A percentile compares a stretch with the other conserved stretches of the same genome.
Conservation (phyloP, 2,113 vertebrate species). For the Mellivora capensis region DNA sequence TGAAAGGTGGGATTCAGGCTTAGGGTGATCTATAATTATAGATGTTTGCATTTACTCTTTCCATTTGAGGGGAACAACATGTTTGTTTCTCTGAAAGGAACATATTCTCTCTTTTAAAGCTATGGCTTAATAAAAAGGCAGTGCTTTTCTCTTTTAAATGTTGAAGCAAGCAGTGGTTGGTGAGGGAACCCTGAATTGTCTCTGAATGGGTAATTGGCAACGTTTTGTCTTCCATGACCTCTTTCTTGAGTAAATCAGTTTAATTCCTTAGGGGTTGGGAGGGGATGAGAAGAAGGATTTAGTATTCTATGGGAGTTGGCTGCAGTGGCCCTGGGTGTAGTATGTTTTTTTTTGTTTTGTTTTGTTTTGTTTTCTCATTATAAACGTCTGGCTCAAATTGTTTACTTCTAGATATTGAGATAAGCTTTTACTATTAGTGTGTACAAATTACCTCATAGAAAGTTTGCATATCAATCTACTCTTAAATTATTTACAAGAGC, state of each 20-base stretch:
- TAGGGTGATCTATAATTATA: background rate
- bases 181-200: background rate
- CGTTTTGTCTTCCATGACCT: background rate
- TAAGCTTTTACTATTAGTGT: background rate
- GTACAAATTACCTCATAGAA: constrained; percentile 47
- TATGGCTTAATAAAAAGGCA: background rate
- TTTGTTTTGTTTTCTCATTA: background rate
- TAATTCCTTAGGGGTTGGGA: background rate
- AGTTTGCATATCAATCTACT: constrained; percentile 70
- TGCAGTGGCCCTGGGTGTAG: background rate
- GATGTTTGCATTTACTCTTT: background rate
- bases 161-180: too few relatives aligned
- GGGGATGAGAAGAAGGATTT: background rate
- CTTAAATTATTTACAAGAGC: constrained; percentile 89
- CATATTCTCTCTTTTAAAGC: background rate
- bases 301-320: background rate
- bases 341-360: background rate
- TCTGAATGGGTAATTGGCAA: background rate
- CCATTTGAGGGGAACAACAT: background rate
- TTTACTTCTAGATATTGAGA: constrained; percentile 29
- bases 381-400: background rate
- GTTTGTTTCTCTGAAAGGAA: background rate
- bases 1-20: background rate
- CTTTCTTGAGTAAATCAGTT: background rate
- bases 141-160: background rate